Conservation (phyloP, 2,888 invertebrate species). For the Neria commutata region DNA sequence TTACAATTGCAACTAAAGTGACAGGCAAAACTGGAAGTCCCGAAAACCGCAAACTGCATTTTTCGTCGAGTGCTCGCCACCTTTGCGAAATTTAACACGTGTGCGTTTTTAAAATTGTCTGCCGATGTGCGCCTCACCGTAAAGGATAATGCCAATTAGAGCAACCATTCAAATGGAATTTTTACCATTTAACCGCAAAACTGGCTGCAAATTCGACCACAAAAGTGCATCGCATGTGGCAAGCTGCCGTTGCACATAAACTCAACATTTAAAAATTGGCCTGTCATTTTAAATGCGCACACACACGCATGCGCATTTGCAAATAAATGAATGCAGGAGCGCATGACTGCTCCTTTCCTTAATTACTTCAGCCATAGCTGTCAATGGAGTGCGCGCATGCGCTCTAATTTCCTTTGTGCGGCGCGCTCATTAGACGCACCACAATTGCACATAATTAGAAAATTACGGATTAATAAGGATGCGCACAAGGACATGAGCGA, state of each 20-base stretch:
- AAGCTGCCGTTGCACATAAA: neutral
- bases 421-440: conserved; percentile 26
- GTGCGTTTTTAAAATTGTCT: conserved; percentile 18
- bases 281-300: too few relatives aligned
- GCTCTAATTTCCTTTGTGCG: conserved; percentile 5
- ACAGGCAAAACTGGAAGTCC: neutral
- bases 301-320: too few relatives aligned
- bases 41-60: conserved; percentile 1
- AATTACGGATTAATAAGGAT: conserved; percentile 25
- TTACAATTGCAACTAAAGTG: too few relatives aligned
- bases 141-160: conserved; percentile 39
- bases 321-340: neutral
- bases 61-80: neutral
- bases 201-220: conserved; percentile 19
- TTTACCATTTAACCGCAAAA: conserved; percentile 40
- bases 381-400: conserved; percentile 9
- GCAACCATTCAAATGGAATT: conserved; percentile 51
- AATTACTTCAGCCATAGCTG: neutral
- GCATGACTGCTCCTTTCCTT: neutral
- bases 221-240: conserved; percentile 31
- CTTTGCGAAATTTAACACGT: conserved; percentile 15
- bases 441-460: conserved; percentile 30
- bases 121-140: neutral
- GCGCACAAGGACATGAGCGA: neutral
- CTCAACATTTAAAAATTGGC: too few relatives aligned